Percentiles rank a stretch among this genome's conserved stretches.
phyloP scores from a whole-genome alignment of 2,113 vertebrate genomes.

The Oryctolagus cuniculus region mOryCun1.1 NC_091443.1:6483501-6484000 shows the following conservation, averaged over 20 bases:
- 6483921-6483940: slow-evolving; percentile 99
- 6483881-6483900: slow-evolving; percentile 97
- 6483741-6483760: slow-evolving; percentile 95
- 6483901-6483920: slow-evolving; percentile 99
- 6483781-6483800: slow-evolving; percentile 93
- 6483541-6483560: slow-evolving; percentile 79
- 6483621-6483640: slow-evolving; percentile 92
- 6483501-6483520: slow-evolving; percentile 63
- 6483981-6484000: slow-evolving; percentile 94
- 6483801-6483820: slow-evolving; percentile 95
- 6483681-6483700: slow-evolving; percentile 97
- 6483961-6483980: slow-evolving; percentile 96
- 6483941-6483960: slow-evolving; percentile 99
- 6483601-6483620: slow-evolving; percentile 89
- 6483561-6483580: slow-evolving; percentile 85
- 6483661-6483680: slow-evolving; percentile 91
- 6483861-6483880: slow-evolving; percentile 99
- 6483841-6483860: slow-evolving; percentile 91
- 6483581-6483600: slow-evolving; percentile 86
- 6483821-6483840: slow-evolving; percentile 66
- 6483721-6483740: slow-evolving; percentile 95
- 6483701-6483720: slow-evolving; percentile 99
- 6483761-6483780: slow-evolving; percentile 93
- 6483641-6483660: slow-evolving; percentile 91
- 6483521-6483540: slow-evolving; percentile 76